Base-by-base conservation (phyloP, 2,797 vertebrate species). In the Poecilia wingei region DNA sequence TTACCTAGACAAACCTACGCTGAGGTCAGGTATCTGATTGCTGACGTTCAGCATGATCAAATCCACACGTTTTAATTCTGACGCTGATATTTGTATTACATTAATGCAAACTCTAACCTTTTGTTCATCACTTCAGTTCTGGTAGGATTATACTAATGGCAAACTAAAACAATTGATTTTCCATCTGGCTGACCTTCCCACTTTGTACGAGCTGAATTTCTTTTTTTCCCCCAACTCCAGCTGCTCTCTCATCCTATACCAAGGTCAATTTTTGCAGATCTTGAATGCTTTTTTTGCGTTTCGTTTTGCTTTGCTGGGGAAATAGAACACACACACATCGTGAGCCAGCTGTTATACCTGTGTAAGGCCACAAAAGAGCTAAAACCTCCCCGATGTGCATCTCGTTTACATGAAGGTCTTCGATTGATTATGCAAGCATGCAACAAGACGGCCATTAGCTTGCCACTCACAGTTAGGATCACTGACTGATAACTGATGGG, bases 121-220 rank as follows among this genome's bases (percentile, higher is more conserved):
- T 78, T 72, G 6, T 25, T 71, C 66, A 73, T 43, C 49, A 86
- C 85, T 84, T 84, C 84, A 77, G 47, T 68, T 53, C 77, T 22
- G 68, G 70, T 61, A 77, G 45, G 75, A 75, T 72, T 66, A 72
- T 75, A 84, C 83, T 88, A 84, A 87, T 81, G 33, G 46, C 61
- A 77, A 81, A 79, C 79, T 75, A 77, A 84, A 88, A 74, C 74
- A 85, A 82, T 47, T 69, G 78, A 89, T 81, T 86, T 79, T 84
- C 83, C 75, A 88, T 89, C 82, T 86, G 88, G 86, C 84, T 89
- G 88, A 88, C 87, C 82, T 83, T 85, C 77, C 77, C 77, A 84
- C 70, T 86, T 66, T 77, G 46, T 74, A 73, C 25, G 33, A 82
- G 84, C 53, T 76, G 51, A 84, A 82, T 78, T 77, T 49, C 80